Evolutionary conservation across 2,113 vertebrate species (phyloP).

Genomic region (Ageneiosus marmoratus): DNA sequence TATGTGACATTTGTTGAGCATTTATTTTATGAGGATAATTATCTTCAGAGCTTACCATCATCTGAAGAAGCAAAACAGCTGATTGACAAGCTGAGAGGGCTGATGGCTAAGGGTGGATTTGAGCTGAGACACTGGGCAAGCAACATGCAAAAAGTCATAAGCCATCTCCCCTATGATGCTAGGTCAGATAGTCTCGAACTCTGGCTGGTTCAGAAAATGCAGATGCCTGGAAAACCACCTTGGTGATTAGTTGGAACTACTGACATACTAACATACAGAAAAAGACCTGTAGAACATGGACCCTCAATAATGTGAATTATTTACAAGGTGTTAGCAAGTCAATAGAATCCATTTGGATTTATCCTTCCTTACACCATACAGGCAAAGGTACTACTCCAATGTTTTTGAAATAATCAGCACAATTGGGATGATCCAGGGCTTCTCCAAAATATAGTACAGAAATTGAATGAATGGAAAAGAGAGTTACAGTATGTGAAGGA

Average conservation of each 20-base stretch:
- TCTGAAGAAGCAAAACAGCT: background rate
- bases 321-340: background rate
- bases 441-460: no score
- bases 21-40: background rate
- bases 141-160: background rate
- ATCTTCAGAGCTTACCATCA: background rate
- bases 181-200: background rate
- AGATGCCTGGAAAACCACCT: background rate
- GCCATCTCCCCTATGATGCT: background rate
- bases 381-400: background rate
- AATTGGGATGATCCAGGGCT: background rate
- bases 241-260: background rate
- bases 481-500: no score
- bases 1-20: no score
- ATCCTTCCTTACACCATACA: background rate
- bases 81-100: background rate
- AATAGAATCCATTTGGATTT: background rate
- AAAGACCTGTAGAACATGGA: background rate
- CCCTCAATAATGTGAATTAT: background rate
- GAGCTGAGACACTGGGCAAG: background rate
- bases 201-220: background rate
- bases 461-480: no score
- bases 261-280: background rate
- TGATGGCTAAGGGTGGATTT: no score
- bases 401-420: accelerated